Base-by-base conservation (phyloP, 2,113 vertebrate species). In the Rhipidura dahli region DNA sequence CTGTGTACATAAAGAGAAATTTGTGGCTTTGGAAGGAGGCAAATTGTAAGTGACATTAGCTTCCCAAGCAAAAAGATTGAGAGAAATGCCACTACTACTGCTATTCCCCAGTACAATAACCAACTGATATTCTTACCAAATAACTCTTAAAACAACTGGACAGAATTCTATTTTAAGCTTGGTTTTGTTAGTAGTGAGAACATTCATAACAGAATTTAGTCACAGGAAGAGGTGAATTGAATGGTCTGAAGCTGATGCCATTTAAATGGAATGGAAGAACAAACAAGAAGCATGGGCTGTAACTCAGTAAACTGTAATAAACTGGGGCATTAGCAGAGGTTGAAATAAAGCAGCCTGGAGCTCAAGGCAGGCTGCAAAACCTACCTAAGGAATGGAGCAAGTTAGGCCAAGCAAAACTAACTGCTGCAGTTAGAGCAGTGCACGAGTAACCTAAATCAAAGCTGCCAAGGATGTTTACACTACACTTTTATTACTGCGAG, bases 251-350 rank as follows among this genome's bases (percentile, higher is more conserved):
- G 60, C 28, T 79, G 82, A 56, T 94, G 56, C 39, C 44, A 64
- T 83, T 89, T 91, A 92, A 95, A 94, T 84, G 40, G 69, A 83
- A 71, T 23, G 28, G 76, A 94, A 94, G 83, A 86, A 30, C 35
- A 94, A 94, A 63, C 14, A 83, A 70, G 71, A 84, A 71, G 28
- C 44, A 51, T 1, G 2, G 50, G 26, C 51, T 80, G 51, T 78
- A 93, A 75, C 44, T 87, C 87, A 68, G n/a, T 56, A 87, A 76
- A 24, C 14, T 87, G 23, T 63, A 71, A 77, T 65, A 65, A 80
- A 81, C 64, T 64, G 37, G 28, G 35, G 16, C 13, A 31, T 37
- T 72, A 72, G 22, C 28, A 77, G 84, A 61, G 61, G 40, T 47
- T 81, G 37, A 87, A 87, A 77, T 49, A 77, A 77, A 92, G 66